Evolutionary conservation across 2,888 invertebrate genomes (phyloP).

Genomic region (Digitonthophagus gazella): DNA sequence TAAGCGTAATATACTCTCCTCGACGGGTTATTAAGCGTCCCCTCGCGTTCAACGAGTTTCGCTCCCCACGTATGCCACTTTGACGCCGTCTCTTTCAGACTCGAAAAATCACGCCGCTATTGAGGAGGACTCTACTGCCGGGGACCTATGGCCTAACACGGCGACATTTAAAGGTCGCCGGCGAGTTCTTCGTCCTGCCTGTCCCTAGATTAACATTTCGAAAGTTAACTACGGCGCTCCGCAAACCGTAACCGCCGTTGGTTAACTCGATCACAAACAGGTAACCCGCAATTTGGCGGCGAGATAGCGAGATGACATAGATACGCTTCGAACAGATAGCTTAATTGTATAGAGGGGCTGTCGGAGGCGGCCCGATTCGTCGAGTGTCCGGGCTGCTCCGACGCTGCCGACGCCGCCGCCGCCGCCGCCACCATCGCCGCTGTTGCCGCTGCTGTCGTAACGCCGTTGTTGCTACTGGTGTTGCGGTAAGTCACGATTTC

Average conservation of each 20-base stretch:
- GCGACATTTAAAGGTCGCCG: slow-evolving; percentile 15
- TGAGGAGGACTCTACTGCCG: slow-evolving; percentile 26
- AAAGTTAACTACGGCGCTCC: slow-evolving; percentile 15
- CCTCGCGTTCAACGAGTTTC: slow-evolving; percentile 33
- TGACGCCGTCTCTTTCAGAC: slow-evolving; percentile 10
- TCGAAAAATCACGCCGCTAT: slow-evolving; percentile 3
- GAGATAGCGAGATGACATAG: slow-evolving; percentile 25
- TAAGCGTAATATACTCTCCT: slow-evolving; percentile 43
- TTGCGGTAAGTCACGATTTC: slow-evolving; percentile 46
- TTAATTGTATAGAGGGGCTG: slow-evolving; percentile 39
- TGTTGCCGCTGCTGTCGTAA: slow-evolving; percentile 1
- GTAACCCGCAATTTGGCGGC: slow-evolving; percentile 1
- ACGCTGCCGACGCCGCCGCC: neutral
- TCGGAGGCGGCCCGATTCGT: slow-evolving; percentile 33
- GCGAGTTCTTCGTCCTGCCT: neutral
- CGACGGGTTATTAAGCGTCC: slow-evolving; percentile 39
- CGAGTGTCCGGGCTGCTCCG: slow-evolving; percentile 18
- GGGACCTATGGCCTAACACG: slow-evolving; percentile 29
- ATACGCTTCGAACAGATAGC: slow-evolving; percentile 33
- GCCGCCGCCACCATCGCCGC: neutral
- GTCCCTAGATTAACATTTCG: slow-evolving; percentile 14
- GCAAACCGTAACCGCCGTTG: slow-evolving; percentile 11
- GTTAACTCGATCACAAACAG: slow-evolving; percentile 19
- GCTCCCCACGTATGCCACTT: slow-evolving; percentile 8
- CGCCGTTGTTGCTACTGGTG: slow-evolving; percentile 19